Evolutionary conservation across 2,888 invertebrate genomes (phyloP), one percentile per base, ranked within the genome.

Genomic region (Rhogogaster chlorosoma): DNA sequence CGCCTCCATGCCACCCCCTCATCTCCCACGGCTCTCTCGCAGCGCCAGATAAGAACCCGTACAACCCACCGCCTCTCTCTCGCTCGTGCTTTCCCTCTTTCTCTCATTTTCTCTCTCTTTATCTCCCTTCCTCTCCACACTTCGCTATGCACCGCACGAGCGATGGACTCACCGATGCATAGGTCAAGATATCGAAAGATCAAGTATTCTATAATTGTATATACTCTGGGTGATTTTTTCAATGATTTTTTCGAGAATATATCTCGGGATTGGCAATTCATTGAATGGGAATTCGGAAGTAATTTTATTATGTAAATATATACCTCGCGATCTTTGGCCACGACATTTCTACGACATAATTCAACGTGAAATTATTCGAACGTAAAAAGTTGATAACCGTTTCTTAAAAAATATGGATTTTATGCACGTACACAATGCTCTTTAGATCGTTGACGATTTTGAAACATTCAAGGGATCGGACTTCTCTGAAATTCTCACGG

Each of bases 1-100:
- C 89, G 90, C 89, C 89, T 90, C 90, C 90, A 90, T 90, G 88
- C 88, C 88, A 88, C 88, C 86, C 86, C 89, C 90, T 84, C 75
- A 73, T 84, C 64, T 49, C 84, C 57, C 84, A 61, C 75, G 84
- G 75, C 75, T 45, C 84, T 64, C 57, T 64, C 75, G 42, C 75
- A 80, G 61, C 49, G 77, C 80, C 80, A 80, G 80, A 80, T 80
- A 80, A 80, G 80, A 80, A 80, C 80, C 61, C 80, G 80, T 80
- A 80, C 80, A 80, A 80, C 80, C 61, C 61, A 36, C 57, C 80
- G 77, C 10, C 38, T 85, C 86, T 84, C 89, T 86, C 88, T 87
- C 86, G 45, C 83, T 83, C 84, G 84, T 85, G 87, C 87, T 86
- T 86, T 87, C 89, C 64, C 83, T 83, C 84, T 84, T 86, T 87